Conservation (phyloP, 2,888 invertebrate genomes). For the Aphrophora alni region DNA sequence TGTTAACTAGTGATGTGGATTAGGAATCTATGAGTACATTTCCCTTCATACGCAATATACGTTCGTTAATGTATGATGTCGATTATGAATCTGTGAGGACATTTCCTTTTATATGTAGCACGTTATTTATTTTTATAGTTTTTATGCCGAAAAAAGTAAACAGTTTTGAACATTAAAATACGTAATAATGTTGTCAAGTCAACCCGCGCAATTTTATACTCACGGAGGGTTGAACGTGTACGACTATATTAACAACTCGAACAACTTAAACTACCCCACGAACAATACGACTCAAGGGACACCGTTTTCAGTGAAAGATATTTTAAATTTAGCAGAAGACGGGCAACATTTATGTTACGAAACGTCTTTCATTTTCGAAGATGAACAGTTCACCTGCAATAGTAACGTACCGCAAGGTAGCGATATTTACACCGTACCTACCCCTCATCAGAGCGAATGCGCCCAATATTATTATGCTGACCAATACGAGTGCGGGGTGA, state of each 20-base stretch:
- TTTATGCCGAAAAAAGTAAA: too few relatives aligned
- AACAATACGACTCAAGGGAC: conserved; percentile 43
- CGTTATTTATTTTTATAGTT: too few relatives aligned
- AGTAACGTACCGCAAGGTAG: neutral
- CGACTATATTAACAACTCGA: conserved; percentile 12
- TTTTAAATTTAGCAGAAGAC: conserved; percentile 49
- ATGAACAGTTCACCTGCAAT: conserved; percentile 2
- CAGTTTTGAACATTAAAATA: too few relatives aligned
- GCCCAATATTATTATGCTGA: conserved; percentile 21
- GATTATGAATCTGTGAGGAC: too few relatives aligned
- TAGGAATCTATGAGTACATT: too few relatives aligned
- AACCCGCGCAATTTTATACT: conserved; percentile 28
- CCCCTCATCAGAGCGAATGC: neutral
- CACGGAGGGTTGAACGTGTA: neutral
- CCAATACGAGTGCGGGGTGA: conserved; percentile 3
- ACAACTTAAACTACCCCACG: conserved; percentile 6
- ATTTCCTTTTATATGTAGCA: too few relatives aligned
- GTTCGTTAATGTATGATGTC: too few relatives aligned
- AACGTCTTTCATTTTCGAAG: conserved; percentile 17
- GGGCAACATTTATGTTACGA: conserved; percentile 17
- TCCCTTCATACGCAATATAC: too few relatives aligned
- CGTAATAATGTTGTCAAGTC: conserved; percentile 32
- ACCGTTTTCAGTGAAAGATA: conserved; percentile 56
- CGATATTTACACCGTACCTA: conserved; percentile 10
- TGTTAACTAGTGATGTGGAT: too few relatives aligned